Conservation (phyloP, 2,888 invertebrate genomes). For the Melangyna quadrimaculata region DNA sequence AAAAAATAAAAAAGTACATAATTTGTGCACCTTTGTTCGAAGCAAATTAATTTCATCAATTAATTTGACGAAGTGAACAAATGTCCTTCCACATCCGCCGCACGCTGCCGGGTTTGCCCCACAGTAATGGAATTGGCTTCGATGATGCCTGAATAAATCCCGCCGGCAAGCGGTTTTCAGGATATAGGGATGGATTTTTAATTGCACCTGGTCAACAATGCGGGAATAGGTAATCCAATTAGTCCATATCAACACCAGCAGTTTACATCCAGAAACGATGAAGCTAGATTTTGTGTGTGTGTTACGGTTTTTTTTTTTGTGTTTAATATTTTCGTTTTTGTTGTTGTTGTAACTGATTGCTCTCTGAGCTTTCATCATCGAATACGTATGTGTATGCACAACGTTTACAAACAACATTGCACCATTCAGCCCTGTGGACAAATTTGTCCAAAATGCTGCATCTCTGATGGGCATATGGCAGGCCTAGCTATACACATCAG, state of each 20-base stretch:
- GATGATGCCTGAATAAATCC: background rate
- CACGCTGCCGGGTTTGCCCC: no score
- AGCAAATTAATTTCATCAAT: conserved; percentile 50
- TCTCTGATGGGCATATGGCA: background rate
- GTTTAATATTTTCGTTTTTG: conserved; percentile 4
- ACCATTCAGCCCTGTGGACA: background rate
- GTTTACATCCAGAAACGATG: conserved; percentile 32
- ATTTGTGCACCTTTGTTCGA: conserved; percentile 11
- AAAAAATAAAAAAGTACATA: background rate
- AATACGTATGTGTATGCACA: background rate
- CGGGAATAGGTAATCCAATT: conserved; percentile 62
- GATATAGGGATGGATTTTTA: conserved; percentile 41
- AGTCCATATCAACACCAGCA: conserved; percentile 62
- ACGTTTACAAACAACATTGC: background rate
- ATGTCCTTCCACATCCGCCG: background rate
- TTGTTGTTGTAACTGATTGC: conserved; percentile 21
- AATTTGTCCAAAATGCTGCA: background rate
- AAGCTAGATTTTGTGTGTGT: no score
- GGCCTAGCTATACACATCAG: background rate
- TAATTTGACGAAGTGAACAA: conserved; percentile 11
- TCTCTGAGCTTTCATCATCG: conserved; percentile 28
- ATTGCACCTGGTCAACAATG: conserved; percentile 57
- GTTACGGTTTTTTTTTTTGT: conserved; percentile 12
- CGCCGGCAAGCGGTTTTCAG: background rate
- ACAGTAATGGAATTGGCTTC: background rate